Conservation (phyloP, 2,113 vertebrate genomes). For the Marmota flaviventris region DNA sequence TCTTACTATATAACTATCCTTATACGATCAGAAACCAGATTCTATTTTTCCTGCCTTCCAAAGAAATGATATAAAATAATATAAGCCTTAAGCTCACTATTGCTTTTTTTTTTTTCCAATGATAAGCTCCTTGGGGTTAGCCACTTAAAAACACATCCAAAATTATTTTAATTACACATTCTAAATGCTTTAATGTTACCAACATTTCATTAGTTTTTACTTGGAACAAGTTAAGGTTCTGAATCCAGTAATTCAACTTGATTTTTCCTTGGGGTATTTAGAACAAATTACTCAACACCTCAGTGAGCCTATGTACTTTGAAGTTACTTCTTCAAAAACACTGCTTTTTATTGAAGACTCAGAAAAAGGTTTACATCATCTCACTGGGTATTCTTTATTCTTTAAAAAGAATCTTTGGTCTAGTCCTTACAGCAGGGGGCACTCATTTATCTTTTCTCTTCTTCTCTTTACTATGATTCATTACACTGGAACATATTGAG, state of each 20-base stretch:
- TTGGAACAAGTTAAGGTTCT: not conserved
- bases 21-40: not conserved
- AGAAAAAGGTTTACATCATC: not conserved
- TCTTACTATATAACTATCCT: not conserved
- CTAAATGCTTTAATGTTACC: slow-evolving; percentile 20
- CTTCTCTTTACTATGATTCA: slow-evolving; percentile 38
- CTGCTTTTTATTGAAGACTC: not conserved
- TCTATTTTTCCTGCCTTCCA: not conserved
- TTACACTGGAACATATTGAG: not conserved
- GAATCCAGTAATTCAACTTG: slow-evolving; percentile 45
- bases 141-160: slow-evolving; percentile 45
- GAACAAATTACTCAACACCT: slow-evolving; percentile 11
- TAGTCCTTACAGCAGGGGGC: not conserved
- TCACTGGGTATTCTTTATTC: not conserved
- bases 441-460: slow-evolving; percentile 17
- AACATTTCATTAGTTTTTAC: not conserved
- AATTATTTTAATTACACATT: slow-evolving; percentile 16
- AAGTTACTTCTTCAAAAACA: slow-evolving; percentile 33
- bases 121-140: not conserved
- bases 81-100: not conserved
- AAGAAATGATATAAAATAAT: slow-evolving; percentile 33
- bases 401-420: not conserved
- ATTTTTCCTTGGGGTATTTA: not conserved
- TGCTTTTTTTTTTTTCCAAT: not conserved
- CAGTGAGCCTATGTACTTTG: not conserved